Percentiles rank a stretch among this genome's conserved stretches.
Evolutionary conservation across 2,888 invertebrate species (phyloP).

Genomic region (Achlya flavicornis): DNA sequence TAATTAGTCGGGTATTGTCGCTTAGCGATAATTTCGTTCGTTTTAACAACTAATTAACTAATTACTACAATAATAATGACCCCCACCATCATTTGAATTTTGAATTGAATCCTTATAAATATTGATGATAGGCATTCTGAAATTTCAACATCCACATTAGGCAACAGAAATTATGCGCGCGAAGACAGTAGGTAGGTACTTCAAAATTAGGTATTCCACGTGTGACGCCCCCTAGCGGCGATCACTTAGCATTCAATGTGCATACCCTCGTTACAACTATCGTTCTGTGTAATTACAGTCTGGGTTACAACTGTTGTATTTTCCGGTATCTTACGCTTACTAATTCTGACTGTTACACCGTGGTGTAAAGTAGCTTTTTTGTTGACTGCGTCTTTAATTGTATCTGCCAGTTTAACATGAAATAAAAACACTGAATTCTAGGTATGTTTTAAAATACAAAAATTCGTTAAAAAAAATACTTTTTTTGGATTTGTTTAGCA

Average conservation of each 20-base stretch:
- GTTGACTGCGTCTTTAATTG: slow-evolving; percentile 17
- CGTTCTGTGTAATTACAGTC: slow-evolving; percentile 58
- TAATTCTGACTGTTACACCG: slow-evolving; percentile 37
- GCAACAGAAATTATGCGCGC: neutral
- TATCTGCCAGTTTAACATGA: neutral
- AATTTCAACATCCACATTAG: neutral
- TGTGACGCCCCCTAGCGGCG: slow-evolving; percentile 27
- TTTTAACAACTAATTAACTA: too few relatives aligned
- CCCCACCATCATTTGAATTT: too few relatives aligned
- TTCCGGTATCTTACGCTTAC: slow-evolving; percentile 55
- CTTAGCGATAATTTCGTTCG: too few relatives aligned
- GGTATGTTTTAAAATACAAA: too few relatives aligned
- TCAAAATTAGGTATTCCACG: slow-evolving; percentile 16
- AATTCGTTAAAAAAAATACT: too few relatives aligned
- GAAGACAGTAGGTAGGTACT: slow-evolving; percentile 1
- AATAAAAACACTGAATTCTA: too few relatives aligned
- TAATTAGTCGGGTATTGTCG: too few relatives aligned
- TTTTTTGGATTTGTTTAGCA: too few relatives aligned
- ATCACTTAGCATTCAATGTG: slow-evolving; percentile 51
- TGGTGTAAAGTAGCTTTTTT: slow-evolving; percentile 16
- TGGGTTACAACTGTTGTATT: slow-evolving; percentile 50
- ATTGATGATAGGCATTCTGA: neutral
- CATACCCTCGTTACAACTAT: slow-evolving; percentile 54
- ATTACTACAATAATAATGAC: too few relatives aligned
- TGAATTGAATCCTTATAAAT: too few relatives aligned